phyloP scores from a whole-genome alignment of 2,113 vertebrate species.

The Callospermophilus lateralis region DNA sequence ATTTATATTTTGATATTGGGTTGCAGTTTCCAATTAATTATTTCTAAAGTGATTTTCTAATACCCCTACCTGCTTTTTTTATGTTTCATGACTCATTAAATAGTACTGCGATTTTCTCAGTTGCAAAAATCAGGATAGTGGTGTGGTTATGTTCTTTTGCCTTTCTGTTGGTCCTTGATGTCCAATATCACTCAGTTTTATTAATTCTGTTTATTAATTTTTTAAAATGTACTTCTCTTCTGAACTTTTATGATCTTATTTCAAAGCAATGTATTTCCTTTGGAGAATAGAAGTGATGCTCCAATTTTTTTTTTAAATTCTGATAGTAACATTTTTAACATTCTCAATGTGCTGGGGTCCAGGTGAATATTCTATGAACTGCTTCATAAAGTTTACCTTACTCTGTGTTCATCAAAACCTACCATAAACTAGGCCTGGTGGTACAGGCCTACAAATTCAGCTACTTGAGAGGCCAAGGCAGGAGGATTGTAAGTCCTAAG shows the following conservation, averaged over 20 bases:
- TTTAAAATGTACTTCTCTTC: neutral
- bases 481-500: too few relatives aligned
- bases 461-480: too few relatives aligned
- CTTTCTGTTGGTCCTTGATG: neutral
- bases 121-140: neutral
- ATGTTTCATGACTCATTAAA: neutral
- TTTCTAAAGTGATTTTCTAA: neutral
- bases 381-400: neutral
- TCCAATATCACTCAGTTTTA: neutral
- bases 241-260: neutral
- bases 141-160: neutral
- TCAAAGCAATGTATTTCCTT: neutral
- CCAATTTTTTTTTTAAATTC: neutral
- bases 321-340: neutral
- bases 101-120: neutral
- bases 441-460: too few relatives aligned
- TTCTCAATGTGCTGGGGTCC: neutral
- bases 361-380: neutral
- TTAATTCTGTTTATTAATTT: neutral
- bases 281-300: neutral
- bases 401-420: neutral
- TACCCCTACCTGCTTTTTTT: neutral
- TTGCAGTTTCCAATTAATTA: neutral
- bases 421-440: too few relatives aligned
- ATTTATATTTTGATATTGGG: neutral